Percentiles rank a stretch among this genome's conserved stretches.
These are phyloP conservation scores for Chlorocebus sabaeus DNA, from an alignment of 2,113 vertebrate species.

Conservation along the genomic window DNA sequence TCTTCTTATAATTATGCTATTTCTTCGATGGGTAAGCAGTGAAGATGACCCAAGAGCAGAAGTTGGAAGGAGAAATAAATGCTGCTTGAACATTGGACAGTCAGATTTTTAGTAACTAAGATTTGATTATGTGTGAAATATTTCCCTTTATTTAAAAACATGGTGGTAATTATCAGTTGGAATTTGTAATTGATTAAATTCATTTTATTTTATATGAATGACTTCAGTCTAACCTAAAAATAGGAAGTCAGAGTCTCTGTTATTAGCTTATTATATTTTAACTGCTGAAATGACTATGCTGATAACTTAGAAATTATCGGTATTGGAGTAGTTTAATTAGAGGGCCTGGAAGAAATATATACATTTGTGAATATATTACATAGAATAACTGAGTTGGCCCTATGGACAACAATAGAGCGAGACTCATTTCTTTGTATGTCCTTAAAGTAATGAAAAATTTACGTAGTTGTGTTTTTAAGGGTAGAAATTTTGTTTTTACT, in stretches of 20 bases:
- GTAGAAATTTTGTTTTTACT: neutral
- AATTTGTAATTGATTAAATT: slow-evolving; percentile 12
- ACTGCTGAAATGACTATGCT: neutral
- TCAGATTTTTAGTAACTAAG: neutral
- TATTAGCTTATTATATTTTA: neutral
- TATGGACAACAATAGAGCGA: neutral
- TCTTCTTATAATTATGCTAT: neutral
- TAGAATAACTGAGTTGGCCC: neutral
- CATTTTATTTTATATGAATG: neutral
- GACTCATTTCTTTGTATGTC: neutral
- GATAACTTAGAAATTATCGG: neutral
- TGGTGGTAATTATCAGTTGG: neutral
- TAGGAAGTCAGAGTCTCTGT: neutral
- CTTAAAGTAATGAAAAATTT: neutral
- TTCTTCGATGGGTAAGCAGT: neutral
- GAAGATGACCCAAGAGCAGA: neutral
- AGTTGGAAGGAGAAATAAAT: neutral
- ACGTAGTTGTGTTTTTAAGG: neutral
- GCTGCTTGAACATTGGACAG: neutral
- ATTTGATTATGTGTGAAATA: neutral
- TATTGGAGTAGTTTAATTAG: neutral
- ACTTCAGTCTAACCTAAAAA: neutral
- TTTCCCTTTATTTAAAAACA: neutral
- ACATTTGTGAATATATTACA: neutral
- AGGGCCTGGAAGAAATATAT: neutral